Evolutionary conservation across 2,113 vertebrate species (phyloP), one percentile per base, ranked within the genome.

Genomic region (Chroicocephalus ridibundus): DNA sequence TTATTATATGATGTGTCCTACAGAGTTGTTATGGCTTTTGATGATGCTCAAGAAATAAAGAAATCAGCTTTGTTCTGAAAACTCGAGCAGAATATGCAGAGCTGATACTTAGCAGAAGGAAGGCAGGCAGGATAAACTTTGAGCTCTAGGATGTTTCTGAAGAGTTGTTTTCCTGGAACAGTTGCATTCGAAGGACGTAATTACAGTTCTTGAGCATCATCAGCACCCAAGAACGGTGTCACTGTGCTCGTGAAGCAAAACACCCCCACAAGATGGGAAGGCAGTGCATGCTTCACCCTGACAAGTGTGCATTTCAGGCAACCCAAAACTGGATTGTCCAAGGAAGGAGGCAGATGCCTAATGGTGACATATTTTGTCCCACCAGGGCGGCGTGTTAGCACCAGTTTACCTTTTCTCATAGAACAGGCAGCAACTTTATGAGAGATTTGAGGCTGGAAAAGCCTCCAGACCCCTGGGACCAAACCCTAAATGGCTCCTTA

Each of bases 31-130:
- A 87, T 0, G 74, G 38, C 26, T 81, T 88, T 92, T 93, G 54
- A 87, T 94, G 86, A 49, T 80, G 86, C 70, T 94, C 83, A 76
- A 57, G 74, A 95, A 94, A 79, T 38, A 91, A 88, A 86, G 47
- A 86, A 96, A 76, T 47, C 19, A 44, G 25, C 47, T 92, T 82
- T 75, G 4, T 38, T 91, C 55, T 82, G 65, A 94, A 86, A 95
- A 92, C 52, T 64, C 8, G 0, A 61, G 49, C 29, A 46, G 47
- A 82, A 93, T 76, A 46, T 36, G 40, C 29, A 80, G 72, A 60
- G 32, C 19, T 86, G 40, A 19, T 75, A 55, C 72, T 49, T 66
- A 76, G 47, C 5, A 62, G 54, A 82, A 83, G 44, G 25, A 44
- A 51, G 44, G 34, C 31, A 82, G 34, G 13, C 11, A 58, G 62